phyloP scores from a whole-genome alignment of 2,888 invertebrate genomes.

The Pyrrhosoma nymphula region DNA sequence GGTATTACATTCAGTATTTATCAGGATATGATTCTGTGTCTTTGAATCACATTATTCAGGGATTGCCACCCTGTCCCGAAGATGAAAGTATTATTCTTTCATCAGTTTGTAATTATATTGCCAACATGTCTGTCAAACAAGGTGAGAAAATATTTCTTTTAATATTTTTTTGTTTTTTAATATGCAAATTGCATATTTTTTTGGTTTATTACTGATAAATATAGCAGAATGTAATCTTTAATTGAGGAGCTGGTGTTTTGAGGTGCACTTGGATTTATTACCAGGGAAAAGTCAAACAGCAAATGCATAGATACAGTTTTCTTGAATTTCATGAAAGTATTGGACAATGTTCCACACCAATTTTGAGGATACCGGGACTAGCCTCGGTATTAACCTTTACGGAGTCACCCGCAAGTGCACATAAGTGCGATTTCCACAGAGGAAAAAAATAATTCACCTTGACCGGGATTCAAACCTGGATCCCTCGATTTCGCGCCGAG shows the following conservation, averaged over 20 bases:
- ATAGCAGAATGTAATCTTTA: too few species aligned
- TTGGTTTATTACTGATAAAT: neutral
- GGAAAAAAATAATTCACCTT: too few species aligned
- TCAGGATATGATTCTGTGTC: constrained; percentile 97
- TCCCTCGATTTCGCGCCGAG: too few species aligned
- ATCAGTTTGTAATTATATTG: constrained; percentile 93
- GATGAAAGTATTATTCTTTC: constrained; percentile 97
- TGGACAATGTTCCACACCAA: neutral
- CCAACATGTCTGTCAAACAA: constrained; percentile 93
- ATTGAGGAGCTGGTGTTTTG: too few species aligned
- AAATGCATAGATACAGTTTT: neutral
- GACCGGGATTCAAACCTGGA: too few species aligned
- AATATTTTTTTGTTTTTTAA: constrained; percentile 33
- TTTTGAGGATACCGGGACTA: too few species aligned
- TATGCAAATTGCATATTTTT: neutral
- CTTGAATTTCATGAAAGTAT: constrained; percentile 39
- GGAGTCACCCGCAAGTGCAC: too few species aligned
- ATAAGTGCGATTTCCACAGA: too few species aligned
- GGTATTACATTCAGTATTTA: constrained; percentile 98
- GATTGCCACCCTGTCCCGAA: constrained; percentile 91
- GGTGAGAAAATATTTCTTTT: constrained; percentile 74
- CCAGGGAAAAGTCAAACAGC: too few species aligned
- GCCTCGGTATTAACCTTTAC: too few species aligned
- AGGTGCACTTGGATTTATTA: too few species aligned
- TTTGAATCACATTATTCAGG: constrained; percentile 85